Conservation (phyloP, 2,888 invertebrate species). For the Zaprionus obscuricornis region DNA sequence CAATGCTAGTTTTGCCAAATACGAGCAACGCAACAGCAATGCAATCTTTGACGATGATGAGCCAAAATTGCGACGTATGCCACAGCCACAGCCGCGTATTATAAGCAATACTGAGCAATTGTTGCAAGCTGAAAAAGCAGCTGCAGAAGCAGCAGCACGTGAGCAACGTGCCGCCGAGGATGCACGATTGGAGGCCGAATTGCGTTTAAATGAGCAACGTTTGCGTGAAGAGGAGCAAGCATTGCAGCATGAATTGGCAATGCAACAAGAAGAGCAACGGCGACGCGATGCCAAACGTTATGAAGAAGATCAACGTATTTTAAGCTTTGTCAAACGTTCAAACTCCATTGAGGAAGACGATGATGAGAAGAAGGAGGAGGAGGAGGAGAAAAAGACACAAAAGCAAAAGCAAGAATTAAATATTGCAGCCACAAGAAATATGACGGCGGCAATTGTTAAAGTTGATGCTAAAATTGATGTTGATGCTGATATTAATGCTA, state of each 20-base stretch:
- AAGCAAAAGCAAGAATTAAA: too few relatives aligned
- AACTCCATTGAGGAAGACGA: slow-evolving; percentile 58
- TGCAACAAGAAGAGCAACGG: slow-evolving; percentile 67
- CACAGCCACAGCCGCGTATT: slow-evolving; percentile 58
- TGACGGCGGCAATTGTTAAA: too few relatives aligned
- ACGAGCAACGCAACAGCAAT: slow-evolving; percentile 72
- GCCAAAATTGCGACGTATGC: slow-evolving; percentile 17
- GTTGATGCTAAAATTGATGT: too few relatives aligned
- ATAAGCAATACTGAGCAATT: slow-evolving; percentile 24
- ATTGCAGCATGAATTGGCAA: slow-evolving; percentile 58
- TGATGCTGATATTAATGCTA: too few relatives aligned
- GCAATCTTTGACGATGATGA: slow-evolving; percentile 67
- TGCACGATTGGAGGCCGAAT: slow-evolving; percentile 66
- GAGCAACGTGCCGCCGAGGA: slow-evolving; percentile 65
- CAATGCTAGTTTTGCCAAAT: slow-evolving; percentile 77
- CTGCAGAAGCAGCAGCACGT: slow-evolving; percentile 28
- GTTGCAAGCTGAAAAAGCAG: slow-evolving; percentile 27
- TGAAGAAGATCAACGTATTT: slow-evolving; percentile 73
- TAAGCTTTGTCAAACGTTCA: slow-evolving; percentile 73
- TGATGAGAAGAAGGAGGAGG: not conserved
- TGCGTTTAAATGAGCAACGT: slow-evolving; percentile 65
- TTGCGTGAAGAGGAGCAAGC: slow-evolving; percentile 69
- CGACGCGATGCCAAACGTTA: slow-evolving; percentile 73
- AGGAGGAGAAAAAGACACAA: slow-evolving; percentile 3
- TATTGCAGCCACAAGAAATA: too few relatives aligned